These are phyloP conservation scores for Micronisus gabar DNA, from an alignment of 2,113 vertebrate species.

Conservation along the genomic window DNA sequence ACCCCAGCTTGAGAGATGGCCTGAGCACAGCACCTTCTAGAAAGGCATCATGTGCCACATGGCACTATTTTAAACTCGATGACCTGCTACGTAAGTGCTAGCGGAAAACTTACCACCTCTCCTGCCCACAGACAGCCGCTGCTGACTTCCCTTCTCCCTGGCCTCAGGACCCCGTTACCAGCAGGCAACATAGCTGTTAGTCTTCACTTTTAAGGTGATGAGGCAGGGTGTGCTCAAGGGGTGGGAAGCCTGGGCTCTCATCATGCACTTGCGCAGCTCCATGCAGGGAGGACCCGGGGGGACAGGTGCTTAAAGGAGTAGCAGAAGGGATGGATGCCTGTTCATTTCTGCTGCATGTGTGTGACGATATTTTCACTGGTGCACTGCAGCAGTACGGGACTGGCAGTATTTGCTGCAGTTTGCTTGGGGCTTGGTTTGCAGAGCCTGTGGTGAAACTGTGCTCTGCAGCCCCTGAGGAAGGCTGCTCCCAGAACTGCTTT, in stretches of 20 bases:
- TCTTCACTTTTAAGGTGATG: background rate
- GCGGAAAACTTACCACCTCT: background rate
- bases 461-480: background rate
- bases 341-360: background rate
- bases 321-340: background rate
- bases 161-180: background rate
- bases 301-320: background rate
- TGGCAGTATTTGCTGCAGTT: background rate
- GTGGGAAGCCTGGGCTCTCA: background rate
- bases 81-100: fast-evolving
- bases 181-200: background rate
- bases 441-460: background rate
- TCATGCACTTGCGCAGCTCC: background rate
- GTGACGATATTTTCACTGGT: background rate
- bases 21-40: background rate
- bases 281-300: fast-evolving
- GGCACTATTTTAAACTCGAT: background rate
- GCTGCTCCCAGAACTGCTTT: background rate
- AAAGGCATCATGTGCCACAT: background rate
- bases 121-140: background rate
- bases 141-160: background rate
- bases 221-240: background rate
- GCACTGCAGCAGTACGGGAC: background rate
- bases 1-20: background rate
- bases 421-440: background rate